Base-by-base conservation (phyloP, 2,113 vertebrate genomes). In the Hippopotamus amphibius region DNA sequence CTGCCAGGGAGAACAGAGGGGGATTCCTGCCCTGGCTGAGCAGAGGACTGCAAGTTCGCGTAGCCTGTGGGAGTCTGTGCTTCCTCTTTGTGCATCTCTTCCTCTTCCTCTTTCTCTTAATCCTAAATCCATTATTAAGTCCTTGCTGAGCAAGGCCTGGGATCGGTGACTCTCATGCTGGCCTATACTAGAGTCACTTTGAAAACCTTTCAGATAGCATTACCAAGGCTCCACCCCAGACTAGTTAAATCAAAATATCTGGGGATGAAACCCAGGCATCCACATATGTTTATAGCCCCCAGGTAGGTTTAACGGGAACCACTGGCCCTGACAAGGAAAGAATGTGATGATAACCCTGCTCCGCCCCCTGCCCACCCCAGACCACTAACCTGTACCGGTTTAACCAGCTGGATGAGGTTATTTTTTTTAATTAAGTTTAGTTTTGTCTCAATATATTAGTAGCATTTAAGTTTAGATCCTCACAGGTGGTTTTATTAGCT, bases 131-230 rank as follows among this genome's bases (percentile, higher is more conserved):
- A 59, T 88, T n/a, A 48, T 48, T 21, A 86, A 71, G 22, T 14
- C 53, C n/a, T 76, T 80, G n/a, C 16, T 61, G 61, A 94, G 65
- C 66, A 74, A 94, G n/a, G 41, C 46, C 22, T 19, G 79, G 50
- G 19, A 13, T 37, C 11, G 0, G 6, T 71, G 63, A 92, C 66
- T 92, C 59, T 92, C 33, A 71, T 7, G 11, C 76, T 55, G n/a
- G n/a, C 55, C 66, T 65, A 16, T 48, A 12, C 37, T 30, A 89
- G n/a, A 86, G 14, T 82, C 46, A 48, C 59, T 48, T 82, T 71
- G 26, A 94, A 85, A 93, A 88, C 22, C 12, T 93, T 94, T 93
- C 50, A 16, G 55, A 88, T 82, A 72, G 46, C 65, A 37, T 82
- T 84, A 46, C 33, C 43, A 57, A 80, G 69, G 87, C 14, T 11